These are phyloP conservation scores for Rhyacophila brunnea DNA, from an alignment of 1,140 invertebrate genomes.

Conservation along the genomic window DNA sequence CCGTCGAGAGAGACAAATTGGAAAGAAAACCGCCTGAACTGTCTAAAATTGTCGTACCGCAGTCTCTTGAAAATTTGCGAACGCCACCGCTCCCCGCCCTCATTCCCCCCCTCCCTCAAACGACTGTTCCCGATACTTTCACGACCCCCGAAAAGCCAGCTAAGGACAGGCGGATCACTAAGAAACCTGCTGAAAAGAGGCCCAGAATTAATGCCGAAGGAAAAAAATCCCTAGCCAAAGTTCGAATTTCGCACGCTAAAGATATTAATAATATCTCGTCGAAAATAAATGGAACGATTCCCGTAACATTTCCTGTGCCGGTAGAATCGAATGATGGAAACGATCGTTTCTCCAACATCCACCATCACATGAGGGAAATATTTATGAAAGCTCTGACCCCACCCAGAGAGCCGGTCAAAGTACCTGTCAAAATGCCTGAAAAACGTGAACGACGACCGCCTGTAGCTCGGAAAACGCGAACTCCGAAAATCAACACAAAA, in stretches of 20 bases:
- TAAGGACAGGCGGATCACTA: background rate
- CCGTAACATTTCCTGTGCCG: background rate
- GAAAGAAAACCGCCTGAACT: slow-evolving; percentile 15
- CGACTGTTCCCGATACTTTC: background rate
- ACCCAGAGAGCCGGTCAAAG: background rate
- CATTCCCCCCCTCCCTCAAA: background rate
- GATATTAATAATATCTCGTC: background rate
- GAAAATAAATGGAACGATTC: background rate
- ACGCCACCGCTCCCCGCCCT: background rate
- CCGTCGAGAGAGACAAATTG: slow-evolving; percentile 38
- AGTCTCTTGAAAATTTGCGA: background rate
- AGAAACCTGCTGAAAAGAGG: slow-evolving; percentile 9
- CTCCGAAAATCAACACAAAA: background rate
- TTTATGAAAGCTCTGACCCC: slow-evolving; percentile 20
- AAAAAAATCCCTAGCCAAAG: slow-evolving; percentile 17
- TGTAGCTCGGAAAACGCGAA: background rate
- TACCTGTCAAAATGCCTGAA: too few relatives aligned
- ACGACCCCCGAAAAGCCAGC: background rate
- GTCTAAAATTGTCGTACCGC: slow-evolving; percentile 8
- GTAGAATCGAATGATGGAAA: background rate
- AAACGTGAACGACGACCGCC: background rate
- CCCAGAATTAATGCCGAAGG: slow-evolving; percentile 11
- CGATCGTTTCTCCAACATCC: slow-evolving; percentile 8
- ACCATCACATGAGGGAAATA: slow-evolving; percentile 24
- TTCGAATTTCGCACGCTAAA: slow-evolving; percentile 7